Percentiles rank a stretch among this genome's conserved stretches.
These are phyloP conservation scores for Drosophila suboccidentalis DNA, from an alignment of 2,888 invertebrate genomes.

Conservation along the genomic window DNA sequence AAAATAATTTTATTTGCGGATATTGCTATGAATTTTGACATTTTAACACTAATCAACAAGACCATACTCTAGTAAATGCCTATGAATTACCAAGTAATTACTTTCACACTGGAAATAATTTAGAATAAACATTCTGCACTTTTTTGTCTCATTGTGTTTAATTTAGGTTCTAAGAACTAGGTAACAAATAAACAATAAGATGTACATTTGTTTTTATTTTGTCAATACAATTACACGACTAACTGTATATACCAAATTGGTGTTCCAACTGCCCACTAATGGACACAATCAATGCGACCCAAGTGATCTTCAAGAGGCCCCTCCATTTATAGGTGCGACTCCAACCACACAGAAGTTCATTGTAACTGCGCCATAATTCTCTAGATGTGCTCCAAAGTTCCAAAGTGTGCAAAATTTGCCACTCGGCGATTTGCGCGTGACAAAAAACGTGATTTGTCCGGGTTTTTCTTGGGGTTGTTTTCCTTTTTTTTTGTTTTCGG, in stretches of 20 bases:
- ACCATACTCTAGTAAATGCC: neutral
- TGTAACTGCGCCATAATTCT: constrained; percentile 41
- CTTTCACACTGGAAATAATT: neutral
- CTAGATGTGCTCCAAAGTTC: constrained; percentile 18
- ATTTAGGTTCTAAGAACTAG: no score
- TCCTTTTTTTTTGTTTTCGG: constrained; percentile 9
- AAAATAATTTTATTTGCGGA: neutral
- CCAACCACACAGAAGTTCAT: constrained; percentile 9
- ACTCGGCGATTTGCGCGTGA: constrained; percentile 53
- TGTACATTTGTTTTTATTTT: neutral
- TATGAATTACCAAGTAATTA: neutral
- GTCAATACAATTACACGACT: neutral
- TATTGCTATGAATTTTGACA: neutral
- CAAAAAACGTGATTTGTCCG: constrained; percentile 56
- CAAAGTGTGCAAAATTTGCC: constrained; percentile 18
- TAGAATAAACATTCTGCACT: no score
- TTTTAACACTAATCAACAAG: no score
- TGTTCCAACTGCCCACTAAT: neutral
- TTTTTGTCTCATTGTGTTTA: no score
- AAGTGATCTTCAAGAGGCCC: constrained; percentile 30
- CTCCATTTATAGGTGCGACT: constrained; percentile 15
- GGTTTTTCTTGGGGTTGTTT: constrained; percentile 15
- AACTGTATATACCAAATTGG: neutral
- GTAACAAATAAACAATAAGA: neutral
- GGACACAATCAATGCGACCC: neutral